These are phyloP conservation scores for Nothobranchius furzeri DNA, from an alignment of 2,113 vertebrate genomes.

Conservation along the genomic window DNA sequence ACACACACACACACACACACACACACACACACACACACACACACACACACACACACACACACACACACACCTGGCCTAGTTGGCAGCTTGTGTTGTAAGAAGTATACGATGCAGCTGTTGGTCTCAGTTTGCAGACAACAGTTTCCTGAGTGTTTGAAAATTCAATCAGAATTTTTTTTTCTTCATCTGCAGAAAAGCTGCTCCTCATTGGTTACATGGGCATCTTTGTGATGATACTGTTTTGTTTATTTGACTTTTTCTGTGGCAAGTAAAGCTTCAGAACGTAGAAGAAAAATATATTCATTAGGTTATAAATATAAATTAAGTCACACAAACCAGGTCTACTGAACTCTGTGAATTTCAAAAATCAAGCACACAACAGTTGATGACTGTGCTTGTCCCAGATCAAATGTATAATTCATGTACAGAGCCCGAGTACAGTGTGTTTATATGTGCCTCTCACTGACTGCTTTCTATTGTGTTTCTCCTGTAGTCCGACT, in stretches of 20 bases:
- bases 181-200: slow-evolving; percentile 22
- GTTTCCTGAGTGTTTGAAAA: slow-evolving; percentile 52
- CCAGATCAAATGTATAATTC: not conserved
- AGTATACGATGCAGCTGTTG: slow-evolving; percentile 34
- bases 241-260: too few species aligned
- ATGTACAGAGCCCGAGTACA: slow-evolving; percentile 5
- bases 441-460: slow-evolving; percentile 13
- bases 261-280: too few species aligned
- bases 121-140: slow-evolving; percentile 32
- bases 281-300: too few species aligned
- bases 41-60: too few species aligned
- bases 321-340: not conserved
- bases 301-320: too few species aligned
- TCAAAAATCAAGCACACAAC: not conserved
- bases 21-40: too few species aligned
- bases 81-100: slow-evolving; percentile 6
- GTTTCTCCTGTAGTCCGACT: slow-evolving; percentile 12
- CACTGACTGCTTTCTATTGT: slow-evolving; percentile 6
- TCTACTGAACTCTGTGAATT: not conserved
- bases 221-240: too few species aligned
- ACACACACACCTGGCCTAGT: slow-evolving; percentile 17
- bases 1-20: too few species aligned
- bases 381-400: not conserved
- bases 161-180: slow-evolving; percentile 14
- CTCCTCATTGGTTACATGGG: not conserved